phyloP scores from a whole-genome alignment of 2,888 invertebrate species.

The Synergus itoensis region DNA sequence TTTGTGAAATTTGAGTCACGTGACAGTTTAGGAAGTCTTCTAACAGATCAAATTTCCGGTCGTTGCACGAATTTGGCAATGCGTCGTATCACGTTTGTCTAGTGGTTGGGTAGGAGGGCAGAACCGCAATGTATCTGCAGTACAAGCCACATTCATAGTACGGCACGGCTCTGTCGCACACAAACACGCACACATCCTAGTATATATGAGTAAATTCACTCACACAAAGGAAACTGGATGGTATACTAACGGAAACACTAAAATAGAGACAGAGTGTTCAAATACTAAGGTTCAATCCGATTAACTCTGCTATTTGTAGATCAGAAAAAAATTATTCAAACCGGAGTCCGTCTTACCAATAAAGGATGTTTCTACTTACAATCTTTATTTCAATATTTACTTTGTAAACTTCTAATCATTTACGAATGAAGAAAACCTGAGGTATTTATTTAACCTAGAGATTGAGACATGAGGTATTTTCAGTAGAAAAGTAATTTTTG shows the following conservation, averaged over 20 bases:
- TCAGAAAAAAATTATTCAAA: not conserved
- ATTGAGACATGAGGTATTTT: not conserved
- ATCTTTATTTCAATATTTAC: not conserved
- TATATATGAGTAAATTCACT: slow-evolving; percentile 23
- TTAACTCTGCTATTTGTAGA: slow-evolving; percentile 29
- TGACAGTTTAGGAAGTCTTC: slow-evolving; percentile 28
- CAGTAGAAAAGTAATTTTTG: not conserved
- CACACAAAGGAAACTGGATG: not conserved
- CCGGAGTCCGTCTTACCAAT: not conserved
- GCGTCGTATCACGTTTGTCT: slow-evolving; percentile 61
- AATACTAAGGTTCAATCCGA: slow-evolving; percentile 46
- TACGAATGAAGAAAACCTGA: too few relatives aligned
- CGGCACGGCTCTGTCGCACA: slow-evolving; percentile 55
- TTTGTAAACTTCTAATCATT: not conserved
- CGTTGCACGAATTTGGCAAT: slow-evolving; percentile 65
- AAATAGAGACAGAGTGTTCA: slow-evolving; percentile 43
- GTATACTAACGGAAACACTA: slow-evolving; percentile 31
- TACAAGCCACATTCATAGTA: slow-evolving; percentile 63
- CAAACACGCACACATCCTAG: slow-evolving; percentile 45
- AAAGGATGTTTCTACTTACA: not conserved
- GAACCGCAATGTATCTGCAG: slow-evolving; percentile 71
- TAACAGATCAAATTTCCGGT: slow-evolving; percentile 57
- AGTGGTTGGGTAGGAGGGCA: slow-evolving; percentile 52
- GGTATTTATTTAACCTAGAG: too few relatives aligned
- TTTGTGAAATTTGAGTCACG: slow-evolving; percentile 23